phyloP scores from a whole-genome alignment of 2,113 vertebrate species.

The Xiphophorus couchianus region DNA sequence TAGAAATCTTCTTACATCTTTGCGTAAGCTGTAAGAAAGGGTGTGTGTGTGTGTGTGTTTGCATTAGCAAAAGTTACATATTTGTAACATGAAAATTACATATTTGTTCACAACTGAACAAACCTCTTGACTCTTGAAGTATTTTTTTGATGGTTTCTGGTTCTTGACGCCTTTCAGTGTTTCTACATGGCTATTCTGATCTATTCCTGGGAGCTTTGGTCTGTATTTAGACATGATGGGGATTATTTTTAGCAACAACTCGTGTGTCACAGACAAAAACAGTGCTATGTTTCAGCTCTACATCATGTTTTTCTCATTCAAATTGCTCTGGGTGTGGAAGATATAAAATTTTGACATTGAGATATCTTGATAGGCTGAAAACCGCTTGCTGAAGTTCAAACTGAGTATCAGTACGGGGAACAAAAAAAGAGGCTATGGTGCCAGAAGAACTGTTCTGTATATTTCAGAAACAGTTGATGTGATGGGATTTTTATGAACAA shows the following conservation, averaged over 20 bases:
- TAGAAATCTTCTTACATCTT: neutral
- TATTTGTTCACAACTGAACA: conserved; percentile 7
- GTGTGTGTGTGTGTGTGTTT: conserved; percentile 2
- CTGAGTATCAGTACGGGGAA: no score
- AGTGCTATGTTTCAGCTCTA: neutral
- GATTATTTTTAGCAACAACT: conserved; percentile 62
- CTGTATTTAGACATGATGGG: conserved; percentile 45
- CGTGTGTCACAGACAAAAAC: conserved; percentile 9
- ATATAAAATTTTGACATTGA: neutral
- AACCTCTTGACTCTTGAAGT: neutral
- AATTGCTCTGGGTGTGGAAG: neutral
- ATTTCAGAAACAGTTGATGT: no score
- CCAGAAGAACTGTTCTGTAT: no score
- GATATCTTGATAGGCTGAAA: no score
- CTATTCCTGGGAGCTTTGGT: conserved; percentile 33
- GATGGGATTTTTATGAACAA: no score
- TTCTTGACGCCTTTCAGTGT: neutral
- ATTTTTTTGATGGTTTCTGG: neutral
- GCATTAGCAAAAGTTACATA: neutral
- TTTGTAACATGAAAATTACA: no score
- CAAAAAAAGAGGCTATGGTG: no score
- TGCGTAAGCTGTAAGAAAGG: neutral
- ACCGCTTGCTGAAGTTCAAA: no score
- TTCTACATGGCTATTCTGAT: conserved; percentile 28
- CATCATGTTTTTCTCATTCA: neutral